phyloP scores from a whole-genome alignment of 23 tunicate species.

The Trididemnum miniatum region DNA sequence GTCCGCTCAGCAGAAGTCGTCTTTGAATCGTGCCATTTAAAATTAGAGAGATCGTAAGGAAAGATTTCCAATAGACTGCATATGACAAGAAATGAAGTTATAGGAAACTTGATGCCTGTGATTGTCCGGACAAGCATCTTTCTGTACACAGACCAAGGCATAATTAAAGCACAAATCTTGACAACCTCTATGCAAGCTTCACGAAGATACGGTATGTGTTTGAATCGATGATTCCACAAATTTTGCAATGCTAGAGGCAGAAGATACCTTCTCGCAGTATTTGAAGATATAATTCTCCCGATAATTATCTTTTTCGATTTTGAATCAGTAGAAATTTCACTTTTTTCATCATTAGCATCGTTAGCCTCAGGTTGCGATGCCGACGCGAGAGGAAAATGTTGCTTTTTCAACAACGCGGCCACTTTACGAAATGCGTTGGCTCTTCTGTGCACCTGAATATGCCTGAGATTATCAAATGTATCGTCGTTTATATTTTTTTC shows the following conservation, averaged over 20 bases:
- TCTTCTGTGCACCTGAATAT: constrained; percentile 75
- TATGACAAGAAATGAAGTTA: constrained; percentile 41
- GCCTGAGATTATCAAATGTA: constrained; percentile 68
- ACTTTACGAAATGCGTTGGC: constrained; percentile 64
- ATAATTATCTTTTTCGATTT: background rate
- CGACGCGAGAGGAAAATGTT: background rate
- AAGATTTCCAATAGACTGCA: constrained; percentile 54
- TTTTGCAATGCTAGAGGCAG: constrained; percentile 73
- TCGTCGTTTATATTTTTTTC: constrained; percentile 65
- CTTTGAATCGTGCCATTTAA: background rate
- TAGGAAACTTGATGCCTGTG: constrained; percentile 15
- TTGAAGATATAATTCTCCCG: background rate
- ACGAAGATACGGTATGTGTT: constrained; percentile 26
- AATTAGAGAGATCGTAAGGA: constrained; percentile 64
- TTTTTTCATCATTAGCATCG: constrained; percentile 3
- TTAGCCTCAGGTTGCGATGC: background rate
- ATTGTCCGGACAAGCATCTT: constrained; percentile 43
- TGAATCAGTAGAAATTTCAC: background rate
- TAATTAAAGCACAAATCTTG: constrained; percentile 36
- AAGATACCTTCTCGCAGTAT: constrained; percentile 45
- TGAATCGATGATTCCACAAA: constrained; percentile 43
- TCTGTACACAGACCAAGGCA: constrained; percentile 72
- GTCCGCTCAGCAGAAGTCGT: background rate
- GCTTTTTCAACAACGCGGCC: constrained; percentile 34
- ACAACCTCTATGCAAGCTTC: constrained; percentile 78